Base-by-base conservation (phyloP, 2,113 vertebrate species). In the Chunga burmeisteri region DNA sequence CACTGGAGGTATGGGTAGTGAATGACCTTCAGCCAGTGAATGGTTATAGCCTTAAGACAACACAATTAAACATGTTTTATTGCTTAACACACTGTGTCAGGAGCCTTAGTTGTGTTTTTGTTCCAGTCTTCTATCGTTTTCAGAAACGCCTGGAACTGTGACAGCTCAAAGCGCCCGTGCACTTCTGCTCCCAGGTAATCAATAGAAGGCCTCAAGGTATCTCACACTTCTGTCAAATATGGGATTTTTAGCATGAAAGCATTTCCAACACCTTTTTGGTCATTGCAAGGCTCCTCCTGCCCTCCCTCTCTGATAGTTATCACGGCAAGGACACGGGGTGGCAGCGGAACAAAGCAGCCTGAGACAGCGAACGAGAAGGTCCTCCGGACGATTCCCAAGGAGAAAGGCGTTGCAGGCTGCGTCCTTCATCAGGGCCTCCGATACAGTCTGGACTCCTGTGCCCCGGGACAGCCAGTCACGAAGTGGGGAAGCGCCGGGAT, bases 131-230 rank as follows among this genome's bases (percentile, higher is more conserved):
- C 95, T 86, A 72, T 94, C 83, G 46, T 95, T 96, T 95, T 91
- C 91, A 94, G 95, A 96, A 96, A 89, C 5, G 65, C 94, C 94
- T 46, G 89, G 63, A 93, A 80, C 27, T 46, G 92, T 87, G 97
- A 97, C 97, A 96, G 94, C 87, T 93, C 91, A 72, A 93, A 97
- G 97, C 52, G 10, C 78, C 63, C 5, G 52, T 26, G 94, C 81
- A 62, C 86, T 86, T 72, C 87, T 93, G 86, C 90, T 96, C 68
- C 55, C 67, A 95, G 93, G 84, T 84, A 81, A 96, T 97, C 96
- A 90, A 93, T 92, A 94, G 71, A 52, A 94, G 93, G 88, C 95
- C 94, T 95, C 95, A 59, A 94, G 93, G 95, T 88, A 94, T 92
- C 96, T 96, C 92, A 67, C 27, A 10, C 90, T 93, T 53, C 82